These are phyloP conservation scores for Cyaniris semiargus DNA, from an alignment of 2,888 invertebrate species.

Conservation along the genomic window DNA sequence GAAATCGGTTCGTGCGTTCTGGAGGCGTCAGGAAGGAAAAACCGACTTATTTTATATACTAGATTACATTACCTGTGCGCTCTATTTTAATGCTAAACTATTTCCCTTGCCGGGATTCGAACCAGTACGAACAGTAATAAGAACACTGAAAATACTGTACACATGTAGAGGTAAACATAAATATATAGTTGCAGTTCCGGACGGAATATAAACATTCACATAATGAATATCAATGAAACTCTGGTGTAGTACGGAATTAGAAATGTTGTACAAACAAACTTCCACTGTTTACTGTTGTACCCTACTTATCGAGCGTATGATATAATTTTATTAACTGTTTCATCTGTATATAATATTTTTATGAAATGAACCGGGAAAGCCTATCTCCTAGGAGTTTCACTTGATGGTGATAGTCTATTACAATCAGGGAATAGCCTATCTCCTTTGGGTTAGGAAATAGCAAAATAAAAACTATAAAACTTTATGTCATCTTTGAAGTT, in stretches of 20 bases:
- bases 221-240: conserved; percentile 14
- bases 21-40: too few species aligned
- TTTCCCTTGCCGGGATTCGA: neutral
- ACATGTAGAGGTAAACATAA: neutral
- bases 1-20: too few species aligned
- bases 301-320: conserved; percentile 11
- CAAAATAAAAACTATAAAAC: too few species aligned
- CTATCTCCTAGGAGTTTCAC: too few species aligned
- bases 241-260: neutral
- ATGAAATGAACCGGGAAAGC: neutral
- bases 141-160: too few species aligned
- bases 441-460: too few species aligned
- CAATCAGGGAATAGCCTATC: too few species aligned
- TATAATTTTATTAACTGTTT: conserved; percentile 15
- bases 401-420: too few species aligned
- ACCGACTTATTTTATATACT: too few species aligned
- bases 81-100: too few species aligned
- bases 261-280: conserved; percentile 19
- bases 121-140: neutral
- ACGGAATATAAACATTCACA: neutral
- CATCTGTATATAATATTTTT: neutral
- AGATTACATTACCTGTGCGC: too few species aligned
- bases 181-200: neutral
- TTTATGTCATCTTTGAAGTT: too few species aligned
- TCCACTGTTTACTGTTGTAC: neutral